phyloP scores from a whole-genome alignment of 2,113 vertebrate species.

The Oreocharis arfaki region DNA sequence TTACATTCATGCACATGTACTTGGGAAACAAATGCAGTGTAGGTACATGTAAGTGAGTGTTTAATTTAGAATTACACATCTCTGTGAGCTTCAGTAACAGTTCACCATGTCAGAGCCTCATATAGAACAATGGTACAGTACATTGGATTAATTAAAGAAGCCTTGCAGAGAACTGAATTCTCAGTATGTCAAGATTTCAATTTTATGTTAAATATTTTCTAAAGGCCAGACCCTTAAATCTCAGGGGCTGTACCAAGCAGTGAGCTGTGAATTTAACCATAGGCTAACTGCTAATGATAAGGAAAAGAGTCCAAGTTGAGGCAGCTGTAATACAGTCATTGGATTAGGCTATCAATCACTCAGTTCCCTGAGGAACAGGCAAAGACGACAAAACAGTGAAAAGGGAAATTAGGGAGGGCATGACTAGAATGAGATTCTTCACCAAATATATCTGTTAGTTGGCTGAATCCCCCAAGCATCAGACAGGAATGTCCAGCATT shows the following conservation, averaged over 20 bases:
- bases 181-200: slow-evolving; percentile 88
- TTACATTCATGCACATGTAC: slow-evolving; percentile 35
- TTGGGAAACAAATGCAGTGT: slow-evolving; percentile 41
- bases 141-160: slow-evolving; percentile 86
- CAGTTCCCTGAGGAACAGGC: slow-evolving; percentile 74
- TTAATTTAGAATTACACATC: slow-evolving; percentile 78
- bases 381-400: slow-evolving; percentile 80
- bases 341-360: slow-evolving; percentile 90
- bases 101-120: slow-evolving; percentile 72
- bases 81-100: slow-evolving; percentile 73
- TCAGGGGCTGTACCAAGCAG: slow-evolving; percentile 85
- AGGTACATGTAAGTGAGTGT: slow-evolving; percentile 65
- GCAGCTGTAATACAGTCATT: slow-evolving; percentile 83
- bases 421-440: slow-evolving; percentile 79
- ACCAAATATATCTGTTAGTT: slow-evolving; percentile 70
- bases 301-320: slow-evolving; percentile 81
- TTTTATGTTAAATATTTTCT: slow-evolving; percentile 94
- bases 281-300: slow-evolving; percentile 93
- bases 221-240: slow-evolving; percentile 91
- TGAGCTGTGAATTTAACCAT: slow-evolving; percentile 89
- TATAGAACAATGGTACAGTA: slow-evolving; percentile 75
- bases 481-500: slow-evolving; percentile 38
- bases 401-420: slow-evolving; percentile 80
- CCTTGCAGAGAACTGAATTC: slow-evolving; percentile 80
- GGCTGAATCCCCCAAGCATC: slow-evolving; percentile 60